These are phyloP conservation scores for Athrips mouffetella DNA, from an alignment of 2,888 invertebrate genomes.

Conservation along the genomic window DNA sequence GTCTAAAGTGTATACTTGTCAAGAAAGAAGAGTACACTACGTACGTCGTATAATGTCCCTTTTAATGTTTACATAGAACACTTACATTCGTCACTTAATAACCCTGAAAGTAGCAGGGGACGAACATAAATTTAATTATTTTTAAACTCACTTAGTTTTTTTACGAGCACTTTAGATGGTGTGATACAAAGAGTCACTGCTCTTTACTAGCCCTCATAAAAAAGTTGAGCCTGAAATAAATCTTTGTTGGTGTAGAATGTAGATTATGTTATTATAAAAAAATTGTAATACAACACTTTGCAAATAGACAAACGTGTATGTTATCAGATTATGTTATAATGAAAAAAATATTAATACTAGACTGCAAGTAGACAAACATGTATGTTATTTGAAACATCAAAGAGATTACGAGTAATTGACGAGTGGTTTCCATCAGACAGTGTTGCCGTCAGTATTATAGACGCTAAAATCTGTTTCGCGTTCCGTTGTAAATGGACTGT, in stretches of 20 bases:
- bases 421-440: slow-evolving; percentile 48
- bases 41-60: slow-evolving; percentile 1
- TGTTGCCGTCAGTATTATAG: slow-evolving; percentile 37
- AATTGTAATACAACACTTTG: background rate
- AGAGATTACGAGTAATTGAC: slow-evolving; percentile 39
- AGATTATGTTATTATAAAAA: background rate
- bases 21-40: background rate
- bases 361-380: background rate
- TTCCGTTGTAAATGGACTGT: slow-evolving; percentile 47
- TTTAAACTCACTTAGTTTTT: slow-evolving; percentile 42
- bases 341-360: slow-evolving; percentile 12
- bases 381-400: slow-evolving; percentile 45
- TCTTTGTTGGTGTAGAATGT: background rate
- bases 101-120: slow-evolving; percentile 29
- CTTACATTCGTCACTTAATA: slow-evolving; percentile 1
- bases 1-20: background rate
- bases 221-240: background rate
- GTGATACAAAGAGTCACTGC: slow-evolving; percentile 20
- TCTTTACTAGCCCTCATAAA: too few species aligned
- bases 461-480: slow-evolving; percentile 46
- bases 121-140: slow-evolving; percentile 46
- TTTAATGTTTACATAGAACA: slow-evolving; percentile 1
- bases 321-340: background rate
- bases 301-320: too few species aligned
- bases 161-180: slow-evolving; percentile 35